Evolutionary conservation across 2,888 invertebrate genomes (phyloP), one percentile per base, ranked within the genome.

Genomic region (Amphimallon solstitiale): DNA sequence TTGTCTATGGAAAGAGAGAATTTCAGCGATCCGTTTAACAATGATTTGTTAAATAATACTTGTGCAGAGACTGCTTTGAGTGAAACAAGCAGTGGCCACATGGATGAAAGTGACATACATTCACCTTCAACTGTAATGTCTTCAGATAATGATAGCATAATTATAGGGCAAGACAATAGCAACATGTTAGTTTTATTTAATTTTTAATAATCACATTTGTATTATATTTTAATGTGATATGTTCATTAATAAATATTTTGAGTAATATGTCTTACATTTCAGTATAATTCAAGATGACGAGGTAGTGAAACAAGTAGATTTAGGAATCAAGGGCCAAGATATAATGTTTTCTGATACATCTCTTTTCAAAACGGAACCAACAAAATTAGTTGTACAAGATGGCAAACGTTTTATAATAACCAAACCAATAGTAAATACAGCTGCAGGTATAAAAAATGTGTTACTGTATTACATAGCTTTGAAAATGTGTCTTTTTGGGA

Each of bases 1-100:
- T 86, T 91, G 77, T 89, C 89, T 37, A 77, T 89, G 81, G 87
- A 87, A 71, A 86, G 87, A 71, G 86, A 86, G 54, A 85, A 87
- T 9, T 84, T 89, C 73, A 86, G 81, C 68, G 78, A 85, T 77
- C 87, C 87, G 74, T 80, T 89, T 62, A 87, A 88, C 49, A 85
- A 86, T 73, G 76, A 73, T 45, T 72, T 77, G 54, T 72, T 78
- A n/a, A 74, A 75, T 49, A 77, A 70, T 66, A 73, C 78, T 37
- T 76, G 79, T 45, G 78, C 78, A 38, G 80, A 80, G 71, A 73
- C 78, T 38, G 76, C 77, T 70, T 66, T 79, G 9, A 80, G 79
- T 70, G 80, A 80, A 71, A 71, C 73, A 40, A 78, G 78, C 69
- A 76, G 56, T 9, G 43, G 76, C 17, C 77, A 78, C 65, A 74